Evolutionary conservation across 2,113 vertebrate species (phyloP).

Genomic region (Egretta garzetta): DNA sequence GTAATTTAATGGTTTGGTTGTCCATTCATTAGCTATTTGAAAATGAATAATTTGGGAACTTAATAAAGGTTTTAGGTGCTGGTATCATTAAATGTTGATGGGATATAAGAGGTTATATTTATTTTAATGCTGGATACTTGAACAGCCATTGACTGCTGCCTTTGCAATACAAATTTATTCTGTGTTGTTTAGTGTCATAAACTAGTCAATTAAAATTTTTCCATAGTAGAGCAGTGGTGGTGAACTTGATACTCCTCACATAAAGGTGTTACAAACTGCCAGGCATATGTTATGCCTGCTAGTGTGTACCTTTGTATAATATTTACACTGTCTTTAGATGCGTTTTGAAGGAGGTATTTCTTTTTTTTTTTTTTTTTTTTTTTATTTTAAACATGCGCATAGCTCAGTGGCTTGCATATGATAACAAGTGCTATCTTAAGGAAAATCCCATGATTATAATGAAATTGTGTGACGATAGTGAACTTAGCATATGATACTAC

Average conservation of each 20-base stretch:
- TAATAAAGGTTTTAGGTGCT: background rate
- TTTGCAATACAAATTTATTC: background rate
- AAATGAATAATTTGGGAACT: background rate
- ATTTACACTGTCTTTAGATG: background rate
- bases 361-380: background rate
- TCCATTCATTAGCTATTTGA: background rate
- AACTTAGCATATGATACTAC: background rate
- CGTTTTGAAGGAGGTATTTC: background rate
- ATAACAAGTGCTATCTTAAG: background rate
- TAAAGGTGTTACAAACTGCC: background rate
- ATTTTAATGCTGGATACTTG: background rate
- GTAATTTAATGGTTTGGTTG: background rate
- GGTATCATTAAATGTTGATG: fast-evolving
- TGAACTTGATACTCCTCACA: background rate
- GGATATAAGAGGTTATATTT: background rate
- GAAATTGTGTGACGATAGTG: background rate
- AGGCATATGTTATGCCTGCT: background rate
- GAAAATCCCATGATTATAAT: background rate
- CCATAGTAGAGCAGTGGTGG: background rate
- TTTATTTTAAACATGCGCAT: background rate
- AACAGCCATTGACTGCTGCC: background rate
- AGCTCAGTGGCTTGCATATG: background rate
- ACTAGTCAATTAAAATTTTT: background rate
- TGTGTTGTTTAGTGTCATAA: background rate
- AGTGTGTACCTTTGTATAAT: background rate